Evolutionary conservation across 2,888 invertebrate genomes (phyloP), one percentile per base, ranked within the genome.

Genomic region (Noctua janthe): DNA sequence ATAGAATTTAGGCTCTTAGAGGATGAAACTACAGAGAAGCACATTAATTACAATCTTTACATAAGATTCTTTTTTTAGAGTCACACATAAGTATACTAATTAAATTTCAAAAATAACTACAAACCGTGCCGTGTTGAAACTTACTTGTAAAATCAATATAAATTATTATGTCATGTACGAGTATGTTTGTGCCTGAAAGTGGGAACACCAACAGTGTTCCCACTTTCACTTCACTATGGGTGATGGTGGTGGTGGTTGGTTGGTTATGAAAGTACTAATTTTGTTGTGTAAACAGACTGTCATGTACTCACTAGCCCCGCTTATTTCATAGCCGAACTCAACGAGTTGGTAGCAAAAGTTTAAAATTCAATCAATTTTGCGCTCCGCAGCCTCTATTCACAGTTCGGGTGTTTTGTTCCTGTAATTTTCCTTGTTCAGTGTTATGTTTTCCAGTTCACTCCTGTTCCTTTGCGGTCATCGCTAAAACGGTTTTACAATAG

Each of bases 301-400:
- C 29, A 29, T 29, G 35, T 81, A 71, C 13, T 69, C n/a, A 47
- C 20, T 23, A 20, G 5, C 20, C 35, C 49, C 86, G 86, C 88
- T 69, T 71, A 69, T 76, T 83, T 83, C 43, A 15, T 49, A 78
- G 88, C 90, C 84, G 81, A 66, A 85, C 81, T 82, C 84, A 85
- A 85, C 87, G 88, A 86, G 87, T 80, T 80, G 83, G 85, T 85
- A 71, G 90, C 83, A 83, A 90, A 94, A 94, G 93, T 94, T 94
- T 94, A 93, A 93, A 94, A 94, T 94, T 94, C 92, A 94, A 94
- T 94, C 93, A 94, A 94, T 94, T 94, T 94, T 89, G 90, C 91
- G 92, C 91, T 92, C 90, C 87, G 87, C 89, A 86, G 91, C 88
- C 87, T 84, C 90, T 87, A 91, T 91, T 92, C 90, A 90, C 89